Conservation (phyloP, 37 sponge, comb jelly and placozoan species). For the Petrosia ficiformis region DNA sequence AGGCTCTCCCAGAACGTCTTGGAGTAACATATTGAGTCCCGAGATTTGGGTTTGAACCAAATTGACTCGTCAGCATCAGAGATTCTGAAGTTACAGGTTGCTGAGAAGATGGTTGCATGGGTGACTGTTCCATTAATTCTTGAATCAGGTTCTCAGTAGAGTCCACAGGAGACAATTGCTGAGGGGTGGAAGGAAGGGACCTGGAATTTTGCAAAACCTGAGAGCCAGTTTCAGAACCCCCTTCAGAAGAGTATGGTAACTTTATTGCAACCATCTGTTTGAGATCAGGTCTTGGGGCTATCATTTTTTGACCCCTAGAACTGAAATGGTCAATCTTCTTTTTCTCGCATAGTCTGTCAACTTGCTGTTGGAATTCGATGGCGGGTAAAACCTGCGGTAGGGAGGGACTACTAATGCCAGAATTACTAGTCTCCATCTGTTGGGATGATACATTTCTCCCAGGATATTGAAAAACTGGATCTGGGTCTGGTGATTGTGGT, state of each 20-base stretch:
- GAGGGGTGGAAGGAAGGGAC: constrained; percentile 55
- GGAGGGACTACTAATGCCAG: background rate
- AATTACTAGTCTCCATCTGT: background rate
- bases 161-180: constrained; percentile 18
- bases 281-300: background rate
- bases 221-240: background rate
- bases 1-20: background rate
- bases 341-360: constrained; percentile 35
- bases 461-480: constrained; percentile 60
- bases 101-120: background rate
- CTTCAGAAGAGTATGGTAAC: background rate
- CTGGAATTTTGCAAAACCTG: background rate
- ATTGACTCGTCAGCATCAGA: background rate
- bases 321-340: constrained; percentile 59
- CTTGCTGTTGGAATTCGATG: constrained; percentile 33
- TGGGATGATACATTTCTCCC: background rate
- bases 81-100: background rate
- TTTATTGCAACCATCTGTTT: background rate
- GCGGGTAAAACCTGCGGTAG: constrained; percentile 19
- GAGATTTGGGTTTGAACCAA: background rate
- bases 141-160: background rate
- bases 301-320: background rate
- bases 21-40: background rate
- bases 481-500: constrained; percentile 20
- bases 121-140: constrained; percentile 51